These are phyloP conservation scores for Andricus grossulariae DNA, from an alignment of 1,140 invertebrate genomes.

Conservation along the genomic window DNA sequence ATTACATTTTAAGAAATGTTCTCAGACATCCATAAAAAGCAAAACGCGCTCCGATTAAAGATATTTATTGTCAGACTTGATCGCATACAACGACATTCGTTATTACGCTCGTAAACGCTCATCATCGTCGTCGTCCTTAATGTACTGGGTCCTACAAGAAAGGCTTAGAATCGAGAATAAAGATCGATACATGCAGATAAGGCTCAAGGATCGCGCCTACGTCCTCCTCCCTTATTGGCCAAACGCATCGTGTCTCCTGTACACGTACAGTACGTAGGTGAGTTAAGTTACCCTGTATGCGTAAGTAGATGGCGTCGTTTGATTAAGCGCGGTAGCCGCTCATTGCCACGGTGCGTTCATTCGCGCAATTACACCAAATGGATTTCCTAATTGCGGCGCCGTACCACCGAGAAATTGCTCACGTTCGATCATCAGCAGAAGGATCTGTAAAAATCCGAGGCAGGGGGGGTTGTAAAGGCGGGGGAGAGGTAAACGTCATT, in stretches of 20 bases:
- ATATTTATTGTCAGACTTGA: slow-evolving; percentile 7
- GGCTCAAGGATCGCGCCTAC: slow-evolving; percentile 14
- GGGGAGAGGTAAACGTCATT: slow-evolving; percentile 4
- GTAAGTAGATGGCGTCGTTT: slow-evolving; percentile 54
- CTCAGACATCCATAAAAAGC: neutral
- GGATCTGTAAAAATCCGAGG: slow-evolving; percentile 57
- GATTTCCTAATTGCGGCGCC: slow-evolving; percentile 73
- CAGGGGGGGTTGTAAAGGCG: neutral
- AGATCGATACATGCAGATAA: slow-evolving; percentile 23
- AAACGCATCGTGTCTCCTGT: neutral
- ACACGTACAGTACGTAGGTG: neutral
- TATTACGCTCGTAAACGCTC: slow-evolving; percentile 46
- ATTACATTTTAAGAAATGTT: neutral
- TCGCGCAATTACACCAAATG: slow-evolving; percentile 75
- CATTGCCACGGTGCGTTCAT: slow-evolving; percentile 54
- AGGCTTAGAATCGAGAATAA: slow-evolving; percentile 17
- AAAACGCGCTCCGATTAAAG: slow-evolving; percentile 2
- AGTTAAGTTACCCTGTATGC: slow-evolving; percentile 13
- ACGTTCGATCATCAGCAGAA: slow-evolving; percentile 66
- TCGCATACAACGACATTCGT: slow-evolving; percentile 10
- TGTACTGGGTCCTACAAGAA: neutral
- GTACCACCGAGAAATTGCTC: slow-evolving; percentile 66
- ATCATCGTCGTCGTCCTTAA: slow-evolving; percentile 31
- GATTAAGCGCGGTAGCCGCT: slow-evolving; percentile 67
- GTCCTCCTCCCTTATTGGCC: slow-evolving; percentile 10